Evolutionary conservation across 92 coral and sea anemone species (phyloP).

Genomic region (Phenganax marumi): DNA sequence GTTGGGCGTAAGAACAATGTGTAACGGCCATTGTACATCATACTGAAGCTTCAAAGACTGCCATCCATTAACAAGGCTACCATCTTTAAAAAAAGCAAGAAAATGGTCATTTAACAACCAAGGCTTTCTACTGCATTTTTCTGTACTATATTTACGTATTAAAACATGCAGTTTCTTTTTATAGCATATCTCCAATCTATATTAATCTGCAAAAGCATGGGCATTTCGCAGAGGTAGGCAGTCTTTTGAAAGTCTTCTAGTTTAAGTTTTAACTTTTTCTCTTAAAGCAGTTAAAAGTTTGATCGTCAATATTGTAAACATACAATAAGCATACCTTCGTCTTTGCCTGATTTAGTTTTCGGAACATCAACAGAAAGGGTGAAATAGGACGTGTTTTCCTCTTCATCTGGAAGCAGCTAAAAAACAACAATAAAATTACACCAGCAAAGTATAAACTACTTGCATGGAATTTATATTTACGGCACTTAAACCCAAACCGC

Average conservation of each 20-base stretch:
- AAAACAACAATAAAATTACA: not conserved
- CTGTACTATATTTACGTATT: too few relatives aligned
- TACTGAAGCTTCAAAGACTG: conserved; percentile 75
- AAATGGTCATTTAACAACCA: conserved; percentile 34
- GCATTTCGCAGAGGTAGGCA: too few relatives aligned
- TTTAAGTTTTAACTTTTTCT: too few relatives aligned
- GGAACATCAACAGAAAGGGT: conserved; percentile 68
- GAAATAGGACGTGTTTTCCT: conserved; percentile 72
- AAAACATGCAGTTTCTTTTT: too few relatives aligned
- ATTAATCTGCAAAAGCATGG: too few relatives aligned
- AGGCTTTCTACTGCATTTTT: not conserved
- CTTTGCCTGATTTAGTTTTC: conserved; percentile 56
- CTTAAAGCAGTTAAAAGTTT: not conserved
- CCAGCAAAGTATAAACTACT: not conserved
- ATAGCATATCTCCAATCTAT: too few relatives aligned
- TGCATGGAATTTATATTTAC: not conserved
- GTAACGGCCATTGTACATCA: conserved; percentile 93
- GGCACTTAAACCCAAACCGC: too few relatives aligned
- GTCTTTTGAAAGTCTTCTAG: too few relatives aligned
- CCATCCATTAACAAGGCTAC: conserved; percentile 77
- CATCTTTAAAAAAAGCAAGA: conserved; percentile 33
- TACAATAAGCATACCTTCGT: conserved; percentile 49
- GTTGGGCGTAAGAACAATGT: conserved; percentile 76
- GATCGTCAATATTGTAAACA: not conserved
- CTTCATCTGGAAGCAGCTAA: conserved; percentile 92